Conservation (phyloP, 2,113 vertebrate species). For the Grammomys surdaster region DNA sequence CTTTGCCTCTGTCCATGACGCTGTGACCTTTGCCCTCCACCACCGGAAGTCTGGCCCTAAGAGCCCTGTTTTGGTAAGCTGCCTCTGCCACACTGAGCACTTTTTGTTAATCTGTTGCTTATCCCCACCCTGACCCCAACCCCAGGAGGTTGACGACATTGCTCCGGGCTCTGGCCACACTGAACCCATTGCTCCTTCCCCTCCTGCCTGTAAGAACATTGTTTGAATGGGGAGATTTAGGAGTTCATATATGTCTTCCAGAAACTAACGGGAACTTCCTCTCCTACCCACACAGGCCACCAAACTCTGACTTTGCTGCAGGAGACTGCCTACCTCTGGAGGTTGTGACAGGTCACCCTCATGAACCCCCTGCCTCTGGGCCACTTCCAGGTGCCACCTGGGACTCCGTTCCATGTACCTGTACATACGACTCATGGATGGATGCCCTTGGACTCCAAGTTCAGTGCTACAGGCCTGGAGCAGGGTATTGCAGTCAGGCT, state of each 20-base stretch:
- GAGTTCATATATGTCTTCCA: neutral
- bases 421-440: constrained; percentile 65
- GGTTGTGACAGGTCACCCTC: neutral
- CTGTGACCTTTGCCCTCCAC: constrained; percentile 86
- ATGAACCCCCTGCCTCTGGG: neutral
- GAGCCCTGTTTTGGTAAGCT: constrained; percentile 62
- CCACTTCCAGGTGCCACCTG: constrained; percentile 1
- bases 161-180: neutral
- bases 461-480: neutral
- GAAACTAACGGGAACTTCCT: constrained; percentile 14
- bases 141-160: neutral
- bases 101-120: constrained; percentile 37
- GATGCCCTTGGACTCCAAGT: constrained; percentile 53
- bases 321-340: constrained; percentile 24
- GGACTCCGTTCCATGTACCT: constrained; percentile 1
- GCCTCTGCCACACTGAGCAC: neutral
- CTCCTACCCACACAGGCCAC: constrained; percentile 59
- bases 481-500: neutral
- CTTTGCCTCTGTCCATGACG: constrained; percentile 92
- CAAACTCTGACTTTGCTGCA: constrained; percentile 65
- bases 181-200: neutral
- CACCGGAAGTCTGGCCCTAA: neutral
- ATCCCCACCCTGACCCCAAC: neutral
- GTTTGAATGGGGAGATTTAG: neutral
- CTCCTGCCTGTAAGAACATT: neutral